A percentile compares a stretch with the other conserved stretches of the same genome.
Evolutionary conservation across 2,797 vertebrate species (phyloP).

Genomic region (Anableps anableps): DNA sequence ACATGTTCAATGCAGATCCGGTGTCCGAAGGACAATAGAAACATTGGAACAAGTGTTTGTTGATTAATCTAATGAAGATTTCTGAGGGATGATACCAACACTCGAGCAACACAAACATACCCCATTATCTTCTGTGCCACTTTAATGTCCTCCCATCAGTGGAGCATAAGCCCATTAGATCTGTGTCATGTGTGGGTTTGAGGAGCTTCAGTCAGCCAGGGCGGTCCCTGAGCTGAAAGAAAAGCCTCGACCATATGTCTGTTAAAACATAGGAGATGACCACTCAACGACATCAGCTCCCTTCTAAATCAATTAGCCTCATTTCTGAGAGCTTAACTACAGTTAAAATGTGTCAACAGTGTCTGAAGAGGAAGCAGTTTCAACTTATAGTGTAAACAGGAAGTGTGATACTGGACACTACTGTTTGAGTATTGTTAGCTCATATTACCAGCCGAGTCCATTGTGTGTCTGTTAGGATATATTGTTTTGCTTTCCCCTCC

Average conservation of each 20-base stretch:
- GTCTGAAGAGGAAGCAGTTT: slow-evolving; percentile 32
- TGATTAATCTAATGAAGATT: slow-evolving; percentile 59
- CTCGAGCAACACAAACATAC: slow-evolving; percentile 30
- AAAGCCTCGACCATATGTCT: slow-evolving; percentile 78
- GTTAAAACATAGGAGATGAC: slow-evolving; percentile 58
- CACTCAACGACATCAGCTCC: slow-evolving; percentile 43
- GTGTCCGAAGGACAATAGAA: slow-evolving; percentile 58
- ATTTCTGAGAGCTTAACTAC: slow-evolving; percentile 44
- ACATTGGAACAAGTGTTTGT: slow-evolving; percentile 56
- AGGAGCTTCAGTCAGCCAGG: slow-evolving; percentile 49
- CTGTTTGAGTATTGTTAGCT: slow-evolving; percentile 10
- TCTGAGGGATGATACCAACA: slow-evolving; percentile 43
- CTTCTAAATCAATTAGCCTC: slow-evolving; percentile 69
- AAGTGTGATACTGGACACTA: slow-evolving; percentile 31
- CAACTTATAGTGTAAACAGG: slow-evolving; percentile 12
- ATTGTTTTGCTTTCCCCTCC: slow-evolving; percentile 43
- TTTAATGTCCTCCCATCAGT: slow-evolving; percentile 51
- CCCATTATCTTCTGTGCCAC: slow-evolving; percentile 45
- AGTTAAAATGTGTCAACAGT: slow-evolving; percentile 18
- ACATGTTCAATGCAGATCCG: slow-evolving; percentile 66
- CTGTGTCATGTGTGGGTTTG: slow-evolving; percentile 48
- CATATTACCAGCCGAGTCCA: slow-evolving; percentile 15
- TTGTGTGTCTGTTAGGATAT: slow-evolving; percentile 27
- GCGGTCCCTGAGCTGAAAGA: slow-evolving; percentile 56
- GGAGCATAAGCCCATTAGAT: slow-evolving; percentile 72